phyloP scores from a whole-genome alignment of 2,888 invertebrate genomes.

The Syritta pipiens region DNA sequence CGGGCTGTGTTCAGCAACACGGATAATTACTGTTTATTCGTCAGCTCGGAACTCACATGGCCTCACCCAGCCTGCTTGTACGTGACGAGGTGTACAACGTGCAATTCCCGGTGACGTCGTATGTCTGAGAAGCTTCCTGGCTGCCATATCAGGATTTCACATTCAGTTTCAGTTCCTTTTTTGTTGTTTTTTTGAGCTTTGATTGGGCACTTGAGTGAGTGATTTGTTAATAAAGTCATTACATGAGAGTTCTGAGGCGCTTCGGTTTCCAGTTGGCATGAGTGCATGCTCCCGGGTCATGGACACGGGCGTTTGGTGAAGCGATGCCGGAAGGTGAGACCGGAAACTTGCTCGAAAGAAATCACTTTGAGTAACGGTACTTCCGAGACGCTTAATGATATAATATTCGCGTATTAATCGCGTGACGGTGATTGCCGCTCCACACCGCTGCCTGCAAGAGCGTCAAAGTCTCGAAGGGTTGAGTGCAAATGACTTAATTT shows the following conservation, averaged over 20 bases:
- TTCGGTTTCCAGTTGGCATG: no score
- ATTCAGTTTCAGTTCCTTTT: slow-evolving; percentile 1
- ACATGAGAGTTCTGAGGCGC: slow-evolving; percentile 21
- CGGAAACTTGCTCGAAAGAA: slow-evolving; percentile 61
- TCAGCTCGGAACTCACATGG: slow-evolving; percentile 4
- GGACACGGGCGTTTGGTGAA: slow-evolving; percentile 5
- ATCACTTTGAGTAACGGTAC: slow-evolving; percentile 65
- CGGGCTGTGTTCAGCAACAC: neutral
- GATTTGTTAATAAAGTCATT: slow-evolving; percentile 70
- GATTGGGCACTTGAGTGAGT: slow-evolving; percentile 68
- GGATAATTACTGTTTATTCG: slow-evolving; percentile 46
- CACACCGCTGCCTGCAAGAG: neutral
- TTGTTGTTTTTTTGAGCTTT: slow-evolving; percentile 20
- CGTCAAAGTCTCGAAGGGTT: slow-evolving; percentile 2
- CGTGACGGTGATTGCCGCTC: slow-evolving; percentile 56
- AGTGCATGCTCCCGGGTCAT: neutral
- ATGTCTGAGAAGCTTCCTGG: slow-evolving; percentile 52
- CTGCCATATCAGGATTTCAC: slow-evolving; percentile 25
- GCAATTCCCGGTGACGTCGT: slow-evolving; percentile 60
- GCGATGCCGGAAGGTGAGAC: slow-evolving; percentile 59
- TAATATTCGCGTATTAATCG: slow-evolving; percentile 67
- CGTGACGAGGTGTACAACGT: slow-evolving; percentile 41
- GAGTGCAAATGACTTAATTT: slow-evolving; percentile 57
- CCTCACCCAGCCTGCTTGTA: slow-evolving; percentile 24
- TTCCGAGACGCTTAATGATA: slow-evolving; percentile 66